Percentiles rank a stretch among this genome's conserved stretches.
Conservation (phyloP, 92 coral and sea anemone genomes). For the Paragorgia papillata region DNA sequence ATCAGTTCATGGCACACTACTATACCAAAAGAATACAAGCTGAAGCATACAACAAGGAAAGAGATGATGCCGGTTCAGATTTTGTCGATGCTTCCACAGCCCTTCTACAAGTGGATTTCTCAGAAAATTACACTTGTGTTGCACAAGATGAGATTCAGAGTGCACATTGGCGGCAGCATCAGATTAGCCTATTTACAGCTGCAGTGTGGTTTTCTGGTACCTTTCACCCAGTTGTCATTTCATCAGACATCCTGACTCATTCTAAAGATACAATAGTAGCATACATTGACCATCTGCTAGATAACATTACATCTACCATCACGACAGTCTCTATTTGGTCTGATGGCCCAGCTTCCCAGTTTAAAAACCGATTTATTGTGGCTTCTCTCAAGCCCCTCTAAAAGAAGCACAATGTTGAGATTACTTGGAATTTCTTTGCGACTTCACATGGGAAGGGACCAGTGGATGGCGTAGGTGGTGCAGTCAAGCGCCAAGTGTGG, state of each 20-base stretch:
- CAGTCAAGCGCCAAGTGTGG: constrained; percentile 51
- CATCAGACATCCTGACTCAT: constrained; percentile 56
- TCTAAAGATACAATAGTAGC: constrained; percentile 58
- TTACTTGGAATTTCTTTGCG: constrained; percentile 49
- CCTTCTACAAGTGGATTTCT: constrained; percentile 53
- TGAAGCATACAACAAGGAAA: constrained; percentile 39
- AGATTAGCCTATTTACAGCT: constrained; percentile 50
- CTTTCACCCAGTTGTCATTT: constrained; percentile 52
- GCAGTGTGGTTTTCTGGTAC: constrained; percentile 41
- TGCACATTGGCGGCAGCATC: constrained; percentile 57
- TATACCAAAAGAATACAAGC: constrained; percentile 24
- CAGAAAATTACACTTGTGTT: constrained; percentile 58
- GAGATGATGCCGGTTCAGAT: constrained; percentile 38
- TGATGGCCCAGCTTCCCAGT: constrained; percentile 61
- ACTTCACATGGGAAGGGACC: constrained; percentile 58
- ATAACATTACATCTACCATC: constrained; percentile 46
- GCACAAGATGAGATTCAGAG: constrained; percentile 53
- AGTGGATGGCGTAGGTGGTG: constrained; percentile 48
- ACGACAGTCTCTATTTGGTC: constrained; percentile 54
- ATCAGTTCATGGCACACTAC: constrained; percentile 20
- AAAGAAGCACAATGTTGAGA: constrained; percentile 48
- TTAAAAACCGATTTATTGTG: constrained; percentile 54
- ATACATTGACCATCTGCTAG: constrained; percentile 50
- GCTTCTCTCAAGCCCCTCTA: constrained; percentile 47
- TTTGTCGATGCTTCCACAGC: not conserved